phyloP scores from a whole-genome alignment of 2,797 vertebrate species.

The Myotis vivesi region DNA sequence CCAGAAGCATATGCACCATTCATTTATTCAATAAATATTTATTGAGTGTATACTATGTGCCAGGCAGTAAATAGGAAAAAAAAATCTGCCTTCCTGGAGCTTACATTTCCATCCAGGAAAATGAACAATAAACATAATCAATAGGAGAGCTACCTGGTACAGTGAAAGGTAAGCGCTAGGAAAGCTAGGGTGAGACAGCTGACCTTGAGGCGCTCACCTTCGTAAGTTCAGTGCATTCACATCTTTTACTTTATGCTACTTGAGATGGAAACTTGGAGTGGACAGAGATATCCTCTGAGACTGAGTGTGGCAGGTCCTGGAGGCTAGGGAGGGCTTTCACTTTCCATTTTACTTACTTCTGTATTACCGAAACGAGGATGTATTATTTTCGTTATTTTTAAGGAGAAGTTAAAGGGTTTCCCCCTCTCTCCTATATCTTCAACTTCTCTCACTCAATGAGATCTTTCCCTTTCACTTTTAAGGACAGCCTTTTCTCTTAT shows the following conservation, averaged over 20 bases:
- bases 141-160: background rate
- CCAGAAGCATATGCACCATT: background rate
- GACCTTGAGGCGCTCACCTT: background rate
- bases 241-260: background rate
- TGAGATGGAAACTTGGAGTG: background rate
- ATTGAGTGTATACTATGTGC: background rate
- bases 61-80: background rate
- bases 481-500: background rate
- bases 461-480: background rate
- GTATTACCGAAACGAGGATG: background rate
- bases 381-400: background rate
- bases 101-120: conserved; percentile 26
- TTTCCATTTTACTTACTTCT: background rate
- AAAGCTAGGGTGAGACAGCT: background rate
- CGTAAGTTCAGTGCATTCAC: background rate
- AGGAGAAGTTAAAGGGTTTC: background rate
- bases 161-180: background rate
- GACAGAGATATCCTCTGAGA: background rate
- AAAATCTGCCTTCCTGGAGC: background rate
- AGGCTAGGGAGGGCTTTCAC: background rate
- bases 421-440: background rate
- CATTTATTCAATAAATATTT: conserved; percentile 26
- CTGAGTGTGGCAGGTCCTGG: background rate
- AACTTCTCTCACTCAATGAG: background rate
- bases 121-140: background rate